Base-by-base conservation (phyloP, 2,888 invertebrate genomes). In the Tipula confusa region DNA sequence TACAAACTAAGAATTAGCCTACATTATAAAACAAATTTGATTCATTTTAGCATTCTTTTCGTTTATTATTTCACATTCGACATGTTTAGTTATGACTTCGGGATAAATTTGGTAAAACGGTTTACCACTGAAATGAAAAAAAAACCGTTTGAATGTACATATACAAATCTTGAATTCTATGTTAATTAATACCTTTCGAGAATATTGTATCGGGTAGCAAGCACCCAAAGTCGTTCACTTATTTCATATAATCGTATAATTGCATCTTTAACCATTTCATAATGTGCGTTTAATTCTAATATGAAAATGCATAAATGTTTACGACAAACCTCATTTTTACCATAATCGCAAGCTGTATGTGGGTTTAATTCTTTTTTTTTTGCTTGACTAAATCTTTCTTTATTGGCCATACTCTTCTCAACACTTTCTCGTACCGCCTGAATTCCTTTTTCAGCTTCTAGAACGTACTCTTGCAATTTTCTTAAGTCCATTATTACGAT, bases 51-150 rank as follows among this genome's bases (percentile, higher is more conserved):
- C 18, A 18, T 82, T 82, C 5, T 11, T 82, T 18, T 83, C 83
- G 48, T 48, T 83, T 5, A 48, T 43, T 0, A 83, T 83, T 48
- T 83, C 48, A 29, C 83, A 43, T 43, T 29, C 24, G n/a, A 83
- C 83, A 33, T 83, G 43, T 15, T 83, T 43, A 0, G 83, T 48
- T 18, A 83, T 18, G 15, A 48, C n/a, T 48, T 83, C 43, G 3
- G 83, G 43, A 43, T 83, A 83, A 13, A 83, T 15, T n/a, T 43
- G 29, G 5, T 33, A 29, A 38, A 15, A 29, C 1, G 83, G 83
- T 11, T 48, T 33, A 1, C 83, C 83, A 29, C 83, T 83, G 48
- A 29, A 83, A 83, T 36, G 13, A 5, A 0, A 18, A 15, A 79
- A 79, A 28, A 3, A 2, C 79, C 9, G 2, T n/a, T 15, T 6